These are phyloP conservation scores for Orycteropus afer DNA, from an alignment of 2,113 vertebrate genomes.

Conservation along the genomic window DNA sequence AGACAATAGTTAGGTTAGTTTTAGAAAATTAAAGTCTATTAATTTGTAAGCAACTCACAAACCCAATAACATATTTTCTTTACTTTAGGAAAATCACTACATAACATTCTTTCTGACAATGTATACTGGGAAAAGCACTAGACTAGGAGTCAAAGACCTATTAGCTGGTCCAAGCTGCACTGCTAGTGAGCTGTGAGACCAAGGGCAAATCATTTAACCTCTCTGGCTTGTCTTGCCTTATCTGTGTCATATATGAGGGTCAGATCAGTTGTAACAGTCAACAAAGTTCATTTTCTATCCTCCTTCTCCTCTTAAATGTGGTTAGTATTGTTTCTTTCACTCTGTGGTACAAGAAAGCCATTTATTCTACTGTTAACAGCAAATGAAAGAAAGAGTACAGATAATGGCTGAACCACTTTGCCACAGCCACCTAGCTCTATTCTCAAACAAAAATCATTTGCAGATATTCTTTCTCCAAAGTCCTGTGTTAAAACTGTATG, in stretches of 20 bases:
- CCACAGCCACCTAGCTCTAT: background rate
- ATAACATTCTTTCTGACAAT: conserved; percentile 23
- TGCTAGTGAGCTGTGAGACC: background rate
- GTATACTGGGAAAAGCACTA: background rate
- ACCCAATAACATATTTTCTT: conserved; percentile 1
- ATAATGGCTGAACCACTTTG: background rate
- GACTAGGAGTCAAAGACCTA: background rate
- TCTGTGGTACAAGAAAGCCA: background rate
- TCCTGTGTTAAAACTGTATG: background rate
- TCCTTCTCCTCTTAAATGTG: background rate
- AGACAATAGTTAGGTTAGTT: conserved; percentile 44
- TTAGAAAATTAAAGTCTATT: conserved; percentile 42
- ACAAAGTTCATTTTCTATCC: conserved; percentile 40
- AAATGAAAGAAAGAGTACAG: conserved; percentile 14
- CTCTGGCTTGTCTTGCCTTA: background rate
- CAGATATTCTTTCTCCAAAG: background rate
- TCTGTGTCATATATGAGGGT: conserved; percentile 1
- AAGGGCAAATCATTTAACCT: conserved; percentile 47
- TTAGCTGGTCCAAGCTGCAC: background rate
- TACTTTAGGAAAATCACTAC: conserved; percentile 58
- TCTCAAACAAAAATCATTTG: conserved; percentile 39
- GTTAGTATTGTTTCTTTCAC: conserved; percentile 45
- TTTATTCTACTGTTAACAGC: conserved; percentile 4
- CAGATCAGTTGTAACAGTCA: background rate
- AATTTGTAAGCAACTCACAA: conserved; percentile 54